Evolutionary conservation across 1,140 invertebrate genomes (phyloP), one percentile per base, ranked within the genome.

Genomic region (Nilaparvata lugens): DNA sequence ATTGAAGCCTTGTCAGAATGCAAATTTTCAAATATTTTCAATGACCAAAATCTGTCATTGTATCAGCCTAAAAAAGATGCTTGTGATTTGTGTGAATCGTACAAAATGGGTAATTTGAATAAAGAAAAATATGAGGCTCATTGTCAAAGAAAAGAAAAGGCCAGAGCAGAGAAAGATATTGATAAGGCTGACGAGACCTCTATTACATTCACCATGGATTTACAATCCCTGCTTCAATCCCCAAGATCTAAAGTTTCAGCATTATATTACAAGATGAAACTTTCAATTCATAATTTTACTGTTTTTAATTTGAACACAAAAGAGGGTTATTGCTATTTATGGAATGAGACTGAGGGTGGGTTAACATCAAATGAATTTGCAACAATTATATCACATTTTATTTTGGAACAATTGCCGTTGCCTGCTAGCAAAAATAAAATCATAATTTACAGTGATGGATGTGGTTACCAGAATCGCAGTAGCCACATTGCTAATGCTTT

Each of bases 51-150:
- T 61, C 51, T 72, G 54, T 62, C 58, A 43, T 35, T 71, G 52
- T 69, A 63, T 58, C 56, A 65, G 21, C 73, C 72, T 7, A 68
- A 67, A 62, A 75, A 74, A 66, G 72, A 74, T 65, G 63, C 67
- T 19, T 74, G 72, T 61, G 69, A 73, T 23, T 58, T 66, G 18
- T 74, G 69, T 65, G 66, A 61, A 56, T 45, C 21, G 52, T 65
- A 62, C 64, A 67, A 70, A 67, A 58, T 61, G 48, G 65, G 63
- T 61, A 71, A 69, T 52, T 58, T 74, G 48, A 62, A 31, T 18
- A 62, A 70, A 60, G 67, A 68, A 65, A 62, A 65, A 45, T 70
- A 66, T 42, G 58, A 66, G 55, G 45, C 55, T 58, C 70, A 72
- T 64, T 38, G 57, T 35, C 23, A 45, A 28, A 67, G 62, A 52